Evolutionary conservation across 2,888 invertebrate genomes (phyloP).

Genomic region (Agriopis marginaria): DNA sequence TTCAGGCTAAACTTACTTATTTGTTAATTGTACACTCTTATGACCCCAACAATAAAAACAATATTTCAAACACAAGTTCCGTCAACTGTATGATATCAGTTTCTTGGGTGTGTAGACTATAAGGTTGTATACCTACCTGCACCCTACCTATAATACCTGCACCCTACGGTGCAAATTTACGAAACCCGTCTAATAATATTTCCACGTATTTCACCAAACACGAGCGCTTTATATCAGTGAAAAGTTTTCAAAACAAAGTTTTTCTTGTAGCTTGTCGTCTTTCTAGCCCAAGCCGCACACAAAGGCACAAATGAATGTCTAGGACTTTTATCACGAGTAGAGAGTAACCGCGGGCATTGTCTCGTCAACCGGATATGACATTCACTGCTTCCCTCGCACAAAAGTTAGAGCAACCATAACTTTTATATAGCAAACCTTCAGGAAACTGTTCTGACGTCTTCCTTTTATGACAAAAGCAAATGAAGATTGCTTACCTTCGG

Average conservation of each 20-base stretch:
- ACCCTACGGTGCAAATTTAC: constrained; percentile 1
- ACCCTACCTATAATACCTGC: neutral
- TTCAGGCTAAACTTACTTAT: too few species aligned
- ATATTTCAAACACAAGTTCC: too few species aligned
- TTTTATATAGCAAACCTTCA: constrained; percentile 40
- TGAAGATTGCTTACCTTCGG: constrained; percentile 40
- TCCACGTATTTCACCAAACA: constrained; percentile 25
- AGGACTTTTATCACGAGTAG: constrained; percentile 46
- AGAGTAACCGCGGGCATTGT: constrained; percentile 49
- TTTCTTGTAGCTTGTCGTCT: constrained; percentile 43
- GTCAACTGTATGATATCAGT: too few species aligned
- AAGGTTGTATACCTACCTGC: neutral
- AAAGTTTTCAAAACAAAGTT: constrained; percentile 39
- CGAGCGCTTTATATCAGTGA: constrained; percentile 13
- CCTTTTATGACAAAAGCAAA: constrained; percentile 39
- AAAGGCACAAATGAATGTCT: constrained; percentile 49
- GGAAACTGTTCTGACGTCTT: constrained; percentile 41
- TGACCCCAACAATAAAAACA: too few species aligned
- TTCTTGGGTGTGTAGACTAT: neutral
- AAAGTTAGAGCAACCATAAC: constrained; percentile 46
- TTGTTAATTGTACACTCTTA: too few species aligned
- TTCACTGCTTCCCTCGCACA: constrained; percentile 45
- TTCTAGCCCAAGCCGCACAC: constrained; percentile 40
- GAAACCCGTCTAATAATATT: constrained; percentile 17
- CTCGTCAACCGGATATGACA: constrained; percentile 49